These are phyloP conservation scores for Drosophila chauvacae DNA, from an alignment of 1,140 invertebrate genomes.

Conservation along the genomic window DNA sequence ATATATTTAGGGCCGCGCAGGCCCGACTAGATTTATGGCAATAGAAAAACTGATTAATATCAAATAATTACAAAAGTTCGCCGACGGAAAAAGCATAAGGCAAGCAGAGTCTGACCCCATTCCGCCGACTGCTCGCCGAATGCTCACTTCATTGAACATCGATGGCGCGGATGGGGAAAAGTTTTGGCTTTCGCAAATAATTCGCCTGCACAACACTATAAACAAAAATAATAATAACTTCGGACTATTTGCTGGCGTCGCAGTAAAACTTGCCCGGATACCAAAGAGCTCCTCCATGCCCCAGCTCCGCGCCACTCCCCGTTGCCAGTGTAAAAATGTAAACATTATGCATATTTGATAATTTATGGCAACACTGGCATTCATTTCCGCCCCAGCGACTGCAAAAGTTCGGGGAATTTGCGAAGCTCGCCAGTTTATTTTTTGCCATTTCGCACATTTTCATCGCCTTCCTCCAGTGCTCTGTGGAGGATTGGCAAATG, in stretches of 20 bases:
- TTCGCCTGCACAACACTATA: conserved; percentile 69
- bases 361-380: conserved; percentile 84
- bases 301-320: not conserved
- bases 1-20: conserved; percentile 28
- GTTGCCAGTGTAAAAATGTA: conserved; percentile 70
- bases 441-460: conserved; percentile 45
- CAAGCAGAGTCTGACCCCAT: conserved; percentile 39
- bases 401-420: conserved; percentile 45
- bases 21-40: conserved; percentile 64
- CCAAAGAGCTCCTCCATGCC: conserved; percentile 5
- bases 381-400: conserved; percentile 71
- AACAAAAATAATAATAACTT: conserved; percentile 78
- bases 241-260: conserved; percentile 72
- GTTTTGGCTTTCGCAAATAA: conserved; percentile 69
- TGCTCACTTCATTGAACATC: conserved; percentile 71
- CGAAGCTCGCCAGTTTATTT: conserved; percentile 51
- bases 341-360: conserved; percentile 84
- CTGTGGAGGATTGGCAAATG: conserved; percentile 64
- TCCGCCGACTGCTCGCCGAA: conserved; percentile 11
- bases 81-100: conserved; percentile 68
- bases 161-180: conserved; percentile 19
- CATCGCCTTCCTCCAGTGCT: conserved; percentile 6
- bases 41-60: conserved; percentile 80
- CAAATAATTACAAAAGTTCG: conserved; percentile 84
- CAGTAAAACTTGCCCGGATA: conserved; percentile 69